Evolutionary conservation across 2,888 invertebrate species (phyloP), one percentile per base, ranked within the genome.

Genomic region (Caenorhabditis sinica): DNA sequence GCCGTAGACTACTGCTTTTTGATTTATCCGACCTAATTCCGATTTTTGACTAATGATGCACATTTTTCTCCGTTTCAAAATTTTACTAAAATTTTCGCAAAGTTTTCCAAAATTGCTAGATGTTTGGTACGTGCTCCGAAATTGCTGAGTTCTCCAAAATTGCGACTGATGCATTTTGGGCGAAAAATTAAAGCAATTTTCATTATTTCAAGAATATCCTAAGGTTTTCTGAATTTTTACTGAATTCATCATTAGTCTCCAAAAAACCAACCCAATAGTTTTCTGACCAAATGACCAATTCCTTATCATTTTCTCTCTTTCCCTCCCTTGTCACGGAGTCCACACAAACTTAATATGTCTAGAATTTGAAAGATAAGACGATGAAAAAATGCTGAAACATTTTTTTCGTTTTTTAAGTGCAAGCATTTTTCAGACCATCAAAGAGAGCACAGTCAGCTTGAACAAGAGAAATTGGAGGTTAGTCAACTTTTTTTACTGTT

Each of bases 211-310:
- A n/a, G n/a, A n/a, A n/a, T n/a, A n/a, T n/a, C n/a, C n/a, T n/a
- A n/a, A n/a, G n/a, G n/a, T n/a, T n/a, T n/a, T n/a, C n/a, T n/a
- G n/a, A n/a, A 33, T 30, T 36, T 61, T 61, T 6, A 36, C 36
- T 25, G 45, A 45, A 45, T 17, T 45, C 45, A 17, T 40, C n/a
- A n/a, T n/a, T n/a, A n/a, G n/a, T n/a, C n/a, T n/a, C n/a, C 3
- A n/a, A 8, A 51, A 51, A 51, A 36, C 33, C 33, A 36, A 9
- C 51, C 1, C 8, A 56, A 56, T 4, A 8, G 23, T 28, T 66
- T 33, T 45, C 28, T 51, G 51, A 66, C 66, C 66, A 66, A 51
- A 51, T 51, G 49, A 66, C 66, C 66, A 51, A 43, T 49, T 49
- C 28, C 56, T 56, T 56, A 25, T 56, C 56, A n/a, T 28, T 15